These are phyloP conservation scores for Ornithoptera alexandrae DNA, from an alignment of 2,888 invertebrate species.

Conservation along the genomic window DNA sequence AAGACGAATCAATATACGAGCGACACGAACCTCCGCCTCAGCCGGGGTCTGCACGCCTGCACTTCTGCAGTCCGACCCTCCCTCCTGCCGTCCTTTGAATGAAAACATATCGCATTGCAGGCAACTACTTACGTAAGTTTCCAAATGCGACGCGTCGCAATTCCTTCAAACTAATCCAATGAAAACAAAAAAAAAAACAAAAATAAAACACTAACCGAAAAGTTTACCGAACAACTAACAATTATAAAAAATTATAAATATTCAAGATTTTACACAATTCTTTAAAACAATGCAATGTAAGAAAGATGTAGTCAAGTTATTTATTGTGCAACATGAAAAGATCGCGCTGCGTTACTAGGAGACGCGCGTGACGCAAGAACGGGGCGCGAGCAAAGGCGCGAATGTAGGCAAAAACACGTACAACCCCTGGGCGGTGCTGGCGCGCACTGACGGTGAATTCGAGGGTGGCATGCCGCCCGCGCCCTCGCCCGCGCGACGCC, in stretches of 20 bases:
- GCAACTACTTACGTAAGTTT: constrained; percentile 75
- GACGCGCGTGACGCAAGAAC: neutral
- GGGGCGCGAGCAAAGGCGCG: too few relatives aligned
- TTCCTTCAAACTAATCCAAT: constrained; percentile 33
- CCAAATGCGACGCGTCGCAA: constrained; percentile 37
- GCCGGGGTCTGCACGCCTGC: too few relatives aligned
- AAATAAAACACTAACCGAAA: constrained; percentile 10
- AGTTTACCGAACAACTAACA: too few relatives aligned
- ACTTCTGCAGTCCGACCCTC: too few relatives aligned
- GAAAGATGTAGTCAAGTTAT: too few relatives aligned
- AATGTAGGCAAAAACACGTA: neutral
- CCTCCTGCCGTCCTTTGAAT: neutral
- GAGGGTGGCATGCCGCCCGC: neutral
- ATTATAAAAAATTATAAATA: too few relatives aligned
- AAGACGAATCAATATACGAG: too few relatives aligned
- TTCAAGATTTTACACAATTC: too few relatives aligned
- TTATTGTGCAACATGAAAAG: neutral
- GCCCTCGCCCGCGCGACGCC: neutral
- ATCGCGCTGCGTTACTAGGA: neutral
- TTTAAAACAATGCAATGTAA: too few relatives aligned
- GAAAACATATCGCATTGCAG: constrained; percentile 69
- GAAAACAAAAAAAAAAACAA: constrained; percentile 1
- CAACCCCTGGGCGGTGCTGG: neutral
- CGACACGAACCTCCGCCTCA: neutral
- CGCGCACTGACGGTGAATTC: neutral